Conservation (phyloP, 2,113 vertebrate species). For the Pelecanus crispus region DNA sequence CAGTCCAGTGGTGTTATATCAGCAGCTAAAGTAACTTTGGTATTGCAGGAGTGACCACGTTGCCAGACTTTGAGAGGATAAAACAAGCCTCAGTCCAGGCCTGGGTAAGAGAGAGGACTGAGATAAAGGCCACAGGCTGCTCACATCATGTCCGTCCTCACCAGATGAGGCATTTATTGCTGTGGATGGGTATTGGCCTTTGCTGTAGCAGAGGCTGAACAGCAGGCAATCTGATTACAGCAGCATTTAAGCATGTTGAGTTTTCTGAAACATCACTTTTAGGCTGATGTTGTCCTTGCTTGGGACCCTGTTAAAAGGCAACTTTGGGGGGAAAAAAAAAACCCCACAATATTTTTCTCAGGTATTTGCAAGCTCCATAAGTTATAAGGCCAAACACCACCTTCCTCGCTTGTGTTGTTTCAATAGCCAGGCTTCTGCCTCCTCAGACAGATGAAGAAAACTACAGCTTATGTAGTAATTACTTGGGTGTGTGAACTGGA, state of each 20-base stretch:
- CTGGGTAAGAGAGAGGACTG: not conserved
- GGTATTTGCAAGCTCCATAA: not conserved
- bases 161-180: not conserved
- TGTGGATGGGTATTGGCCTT: not conserved
- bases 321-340: not conserved
- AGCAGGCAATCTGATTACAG: not conserved
- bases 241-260: not conserved
- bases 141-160: not conserved
- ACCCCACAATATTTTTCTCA: not conserved
- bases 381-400: not conserved
- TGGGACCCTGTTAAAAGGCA: not conserved
- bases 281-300: not conserved
- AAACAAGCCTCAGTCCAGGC: not conserved
- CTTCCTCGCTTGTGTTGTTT: not conserved
- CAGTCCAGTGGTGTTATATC: not conserved
- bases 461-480: not conserved
- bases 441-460: not conserved
- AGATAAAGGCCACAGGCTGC: not conserved
- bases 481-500: slow-evolving; percentile 1
- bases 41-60: not conserved
- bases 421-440: not conserved
- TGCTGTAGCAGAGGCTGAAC: not conserved
- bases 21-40: not conserved
- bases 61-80: not conserved
- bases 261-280: not conserved